Evolutionary conservation across 2,113 vertebrate species (phyloP).

Genomic region (Psilopsiagon aymara): DNA sequence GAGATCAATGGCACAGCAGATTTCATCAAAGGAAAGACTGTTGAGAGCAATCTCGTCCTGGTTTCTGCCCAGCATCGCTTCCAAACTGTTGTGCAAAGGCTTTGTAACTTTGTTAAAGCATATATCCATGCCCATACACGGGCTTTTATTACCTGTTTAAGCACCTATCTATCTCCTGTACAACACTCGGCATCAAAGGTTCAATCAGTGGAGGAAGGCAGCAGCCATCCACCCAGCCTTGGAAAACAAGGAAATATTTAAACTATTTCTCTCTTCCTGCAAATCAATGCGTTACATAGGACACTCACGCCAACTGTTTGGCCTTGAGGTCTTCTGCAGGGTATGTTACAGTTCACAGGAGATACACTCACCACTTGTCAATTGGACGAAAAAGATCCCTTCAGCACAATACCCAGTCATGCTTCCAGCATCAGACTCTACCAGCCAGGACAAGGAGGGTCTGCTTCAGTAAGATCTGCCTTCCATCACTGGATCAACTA

Average conservation of each 20-base stretch:
- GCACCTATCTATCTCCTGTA: neutral
- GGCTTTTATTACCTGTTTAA: neutral
- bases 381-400: neutral
- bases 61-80: neutral
- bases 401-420: neutral
- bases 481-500: neutral
- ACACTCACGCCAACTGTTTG: neutral
- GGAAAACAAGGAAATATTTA: neutral
- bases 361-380: neutral
- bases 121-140: neutral
- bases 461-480: neutral
- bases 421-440: neutral
- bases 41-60: neutral
- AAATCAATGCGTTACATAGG: neutral
- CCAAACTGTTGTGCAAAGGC: neutral
- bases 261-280: neutral
- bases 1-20: constrained; percentile 31
- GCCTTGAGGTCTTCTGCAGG: constrained; percentile 4
- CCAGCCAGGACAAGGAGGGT: neutral
- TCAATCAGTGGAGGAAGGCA: neutral
- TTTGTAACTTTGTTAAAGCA: neutral
- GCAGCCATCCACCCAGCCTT: neutral
- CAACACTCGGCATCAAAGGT: neutral
- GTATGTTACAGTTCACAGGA: neutral
- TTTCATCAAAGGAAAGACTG: constrained; percentile 28